A percentile compares a stretch with the other conserved stretches of the same genome.
phyloP scores from a whole-genome alignment of 2,113 vertebrate genomes.

The Uria lomvia region DNA sequence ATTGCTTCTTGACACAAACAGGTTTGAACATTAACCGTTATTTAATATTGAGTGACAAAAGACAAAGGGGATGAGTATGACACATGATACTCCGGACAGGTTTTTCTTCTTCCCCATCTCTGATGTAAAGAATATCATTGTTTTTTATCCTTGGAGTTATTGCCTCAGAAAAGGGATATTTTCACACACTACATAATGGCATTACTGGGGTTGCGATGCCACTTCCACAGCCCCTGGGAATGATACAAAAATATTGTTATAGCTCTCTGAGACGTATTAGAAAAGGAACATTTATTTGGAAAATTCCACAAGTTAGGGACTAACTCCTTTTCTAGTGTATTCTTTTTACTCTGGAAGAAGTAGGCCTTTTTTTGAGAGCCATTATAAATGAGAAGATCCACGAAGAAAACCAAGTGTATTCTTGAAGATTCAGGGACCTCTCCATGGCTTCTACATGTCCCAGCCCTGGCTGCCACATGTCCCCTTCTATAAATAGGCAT shows the following conservation, averaged over 20 bases:
- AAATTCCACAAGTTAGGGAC: not conserved
- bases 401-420: not conserved
- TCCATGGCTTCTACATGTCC: not conserved
- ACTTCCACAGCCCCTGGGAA: not conserved
- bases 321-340: not conserved
- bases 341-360: not conserved
- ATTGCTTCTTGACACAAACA: not conserved
- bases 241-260: not conserved
- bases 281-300: not conserved
- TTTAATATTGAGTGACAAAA: not conserved
- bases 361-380: not conserved
- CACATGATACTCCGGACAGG: not conserved
- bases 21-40: not conserved
- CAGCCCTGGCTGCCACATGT: not conserved
- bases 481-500: conserved; percentile 30
- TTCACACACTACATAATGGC: not conserved
- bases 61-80: not conserved
- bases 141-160: not conserved
- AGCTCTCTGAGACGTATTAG: not conserved
- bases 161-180: not conserved
- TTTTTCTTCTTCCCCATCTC: not conserved
- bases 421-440: not conserved
- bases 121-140: not conserved
- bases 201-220: not conserved
- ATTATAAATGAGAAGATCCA: not conserved